Percentiles rank a stretch among this genome's conserved stretches.
Conservation (phyloP, 2,113 vertebrate genomes). For the Athene cunicularia region DNA sequence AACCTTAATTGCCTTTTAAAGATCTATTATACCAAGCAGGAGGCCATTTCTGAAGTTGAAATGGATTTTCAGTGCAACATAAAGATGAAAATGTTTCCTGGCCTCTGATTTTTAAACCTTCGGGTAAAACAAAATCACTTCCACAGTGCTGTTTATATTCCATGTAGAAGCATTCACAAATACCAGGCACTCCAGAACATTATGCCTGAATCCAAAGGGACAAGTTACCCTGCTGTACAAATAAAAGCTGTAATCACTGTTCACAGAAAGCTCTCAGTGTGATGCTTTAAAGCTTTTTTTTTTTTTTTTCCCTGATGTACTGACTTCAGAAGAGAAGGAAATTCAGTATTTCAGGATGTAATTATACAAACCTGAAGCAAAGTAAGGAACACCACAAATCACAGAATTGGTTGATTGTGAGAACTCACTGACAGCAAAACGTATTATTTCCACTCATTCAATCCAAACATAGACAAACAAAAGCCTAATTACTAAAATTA, state of each 20-base stretch:
- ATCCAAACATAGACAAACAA: neutral
- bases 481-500: neutral
- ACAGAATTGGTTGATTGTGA: neutral
- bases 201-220: slow-evolving; percentile 35
- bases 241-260: slow-evolving; percentile 42
- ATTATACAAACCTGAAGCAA: neutral
- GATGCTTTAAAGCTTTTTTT: neutral
- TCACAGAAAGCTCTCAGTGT: slow-evolving; percentile 33
- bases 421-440: neutral
- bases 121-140: slow-evolving; percentile 51
- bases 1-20: slow-evolving; percentile 50
- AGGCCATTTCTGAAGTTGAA: slow-evolving; percentile 46
- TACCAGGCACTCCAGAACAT: slow-evolving; percentile 22
- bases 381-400: neutral
- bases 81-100: slow-evolving; percentile 48
- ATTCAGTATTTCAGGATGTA: slow-evolving; percentile 15
- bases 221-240: slow-evolving; percentile 35
- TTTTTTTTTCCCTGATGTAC: neutral
- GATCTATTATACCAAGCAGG: slow-evolving; percentile 29
- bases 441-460: neutral
- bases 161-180: neutral
- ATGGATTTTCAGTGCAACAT: slow-evolving; percentile 49
- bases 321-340: slow-evolving; percentile 22
- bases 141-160: neutral
- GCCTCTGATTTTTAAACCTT: slow-evolving; percentile 45